Evolutionary conservation across 2,888 invertebrate species (phyloP).

Genomic region (Acronicta aceris): DNA sequence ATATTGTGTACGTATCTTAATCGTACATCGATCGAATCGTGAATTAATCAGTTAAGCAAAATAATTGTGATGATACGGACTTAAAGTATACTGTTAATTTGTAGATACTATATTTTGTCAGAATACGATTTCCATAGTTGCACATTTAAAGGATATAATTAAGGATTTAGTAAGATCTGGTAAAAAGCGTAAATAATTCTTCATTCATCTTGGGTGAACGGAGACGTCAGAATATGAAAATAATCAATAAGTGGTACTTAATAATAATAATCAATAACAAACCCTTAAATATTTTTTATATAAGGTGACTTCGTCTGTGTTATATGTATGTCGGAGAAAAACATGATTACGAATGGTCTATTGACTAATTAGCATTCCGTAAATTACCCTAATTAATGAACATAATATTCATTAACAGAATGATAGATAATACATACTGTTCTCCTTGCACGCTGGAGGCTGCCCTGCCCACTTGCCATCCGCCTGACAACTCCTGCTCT

Average conservation of each 20-base stretch:
- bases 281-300: no score
- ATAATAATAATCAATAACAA: no score
- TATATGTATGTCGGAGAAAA: no score
- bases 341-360: no score
- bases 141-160: neutral
- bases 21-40: no score
- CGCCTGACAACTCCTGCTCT: constrained; percentile 96
- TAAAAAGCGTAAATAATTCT: neutral
- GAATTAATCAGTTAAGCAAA: no score
- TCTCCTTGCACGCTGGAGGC: constrained; percentile 95
- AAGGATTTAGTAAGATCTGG: neutral
- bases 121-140: neutral
- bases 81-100: neutral
- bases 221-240: no score
- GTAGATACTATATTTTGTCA: neutral
- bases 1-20: no score
- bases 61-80: no score
- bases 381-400: neutral
- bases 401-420: neutral
- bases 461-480: constrained; percentile 97
- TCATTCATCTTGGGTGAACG: neutral
- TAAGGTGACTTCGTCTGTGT: no score
- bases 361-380: no score
- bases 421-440: constrained; percentile 88
- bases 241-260: no score